Conservation (phyloP, 2,113 vertebrate species). For the Phalacrocorax aristotelis region DNA sequence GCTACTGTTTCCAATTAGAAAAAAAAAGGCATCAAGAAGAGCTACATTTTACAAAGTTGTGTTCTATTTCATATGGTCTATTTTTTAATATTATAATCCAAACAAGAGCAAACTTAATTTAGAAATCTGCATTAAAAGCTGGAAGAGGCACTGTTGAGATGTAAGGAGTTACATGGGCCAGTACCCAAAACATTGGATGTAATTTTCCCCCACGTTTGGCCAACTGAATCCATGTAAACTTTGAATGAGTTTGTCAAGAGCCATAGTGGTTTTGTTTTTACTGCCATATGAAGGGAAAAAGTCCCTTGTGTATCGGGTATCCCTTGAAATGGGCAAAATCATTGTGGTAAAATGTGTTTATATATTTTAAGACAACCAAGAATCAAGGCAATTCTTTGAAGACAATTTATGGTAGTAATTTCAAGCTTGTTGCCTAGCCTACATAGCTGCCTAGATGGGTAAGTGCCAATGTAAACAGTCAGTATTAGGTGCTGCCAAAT, state of each 20-base stretch:
- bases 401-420: slow-evolving; percentile 49
- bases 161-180: background rate
- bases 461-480: slow-evolving; percentile 32
- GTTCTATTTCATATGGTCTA: background rate
- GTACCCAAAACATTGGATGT: background rate
- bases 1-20: background rate
- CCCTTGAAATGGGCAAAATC: slow-evolving; percentile 52
- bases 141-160: background rate
- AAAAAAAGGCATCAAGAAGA: background rate
- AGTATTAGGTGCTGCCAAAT: slow-evolving; percentile 28
- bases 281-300: slow-evolving; percentile 7
- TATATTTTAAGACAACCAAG: slow-evolving; percentile 53
- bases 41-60: background rate
- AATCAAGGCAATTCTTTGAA: slow-evolving; percentile 62
- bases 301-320: background rate
- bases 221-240: background rate
- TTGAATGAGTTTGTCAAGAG: slow-evolving; percentile 18
- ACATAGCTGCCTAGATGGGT: slow-evolving; percentile 37
- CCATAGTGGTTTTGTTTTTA: background rate
- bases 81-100: background rate
- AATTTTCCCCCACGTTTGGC: slow-evolving; percentile 41
- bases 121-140: background rate
- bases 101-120: background rate
- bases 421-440: slow-evolving; percentile 1
- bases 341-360: slow-evolving; percentile 36